Evolutionary conservation across 92 coral and sea anemone species (phyloP).

Genomic region (Isaurus tuberculatus): DNA sequence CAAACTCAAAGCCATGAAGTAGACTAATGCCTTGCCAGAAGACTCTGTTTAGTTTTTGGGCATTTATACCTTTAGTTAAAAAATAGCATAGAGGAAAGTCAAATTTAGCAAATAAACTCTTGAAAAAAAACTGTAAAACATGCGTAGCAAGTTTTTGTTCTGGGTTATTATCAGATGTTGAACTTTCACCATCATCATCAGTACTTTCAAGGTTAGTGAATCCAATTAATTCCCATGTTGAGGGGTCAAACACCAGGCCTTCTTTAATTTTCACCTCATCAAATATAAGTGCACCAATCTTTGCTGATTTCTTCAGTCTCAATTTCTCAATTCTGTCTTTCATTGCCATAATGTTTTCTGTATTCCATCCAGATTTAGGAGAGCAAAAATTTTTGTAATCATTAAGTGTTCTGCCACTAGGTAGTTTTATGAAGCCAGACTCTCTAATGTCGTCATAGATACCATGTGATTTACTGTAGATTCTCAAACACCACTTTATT

Average conservation of each 20-base stretch:
- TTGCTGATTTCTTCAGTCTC: conserved; percentile 16
- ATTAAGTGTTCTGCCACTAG: conserved; percentile 39
- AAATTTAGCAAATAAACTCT: conserved; percentile 40
- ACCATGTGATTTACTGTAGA: conserved; percentile 40
- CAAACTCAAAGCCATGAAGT: conserved; percentile 47
- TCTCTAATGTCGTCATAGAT: conserved; percentile 45
- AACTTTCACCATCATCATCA: conserved; percentile 5
- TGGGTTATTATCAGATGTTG: conserved; percentile 4
- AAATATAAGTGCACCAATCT: conserved; percentile 46
- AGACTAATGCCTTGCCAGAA: conserved; percentile 38
- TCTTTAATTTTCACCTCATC: conserved; percentile 50
- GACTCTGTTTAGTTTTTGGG: conserved; percentile 25
- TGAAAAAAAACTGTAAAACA: conserved; percentile 41
- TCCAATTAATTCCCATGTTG: conserved; percentile 44
- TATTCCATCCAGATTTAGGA: conserved; percentile 16
- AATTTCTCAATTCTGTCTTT: conserved; percentile 9
- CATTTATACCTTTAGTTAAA: conserved; percentile 36
- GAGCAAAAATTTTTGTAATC: conserved; percentile 59
- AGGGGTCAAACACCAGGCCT: conserved; percentile 47
- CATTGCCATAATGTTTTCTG: conserved; percentile 40
- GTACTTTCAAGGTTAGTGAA: conserved; percentile 15
- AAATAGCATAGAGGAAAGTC: background rate
- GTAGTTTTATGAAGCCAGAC: conserved; percentile 44
- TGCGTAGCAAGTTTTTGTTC: conserved; percentile 38
- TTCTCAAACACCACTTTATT: conserved; percentile 34